phyloP scores from a whole-genome alignment of 2,113 vertebrate species.

The Rissa tridactyla region DNA sequence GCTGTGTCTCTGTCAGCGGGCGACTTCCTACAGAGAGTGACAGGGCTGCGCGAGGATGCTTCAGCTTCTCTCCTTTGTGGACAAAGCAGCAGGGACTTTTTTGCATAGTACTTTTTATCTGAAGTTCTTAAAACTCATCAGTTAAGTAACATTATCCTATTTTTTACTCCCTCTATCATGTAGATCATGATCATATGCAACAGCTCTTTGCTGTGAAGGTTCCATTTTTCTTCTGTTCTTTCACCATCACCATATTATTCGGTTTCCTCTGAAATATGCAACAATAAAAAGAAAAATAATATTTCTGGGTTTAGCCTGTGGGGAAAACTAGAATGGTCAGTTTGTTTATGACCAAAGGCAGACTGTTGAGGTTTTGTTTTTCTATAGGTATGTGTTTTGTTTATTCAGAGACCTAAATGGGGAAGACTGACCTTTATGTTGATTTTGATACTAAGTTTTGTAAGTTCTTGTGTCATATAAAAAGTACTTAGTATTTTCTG shows the following conservation, averaged over 20 bases:
- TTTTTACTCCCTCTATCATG: background rate
- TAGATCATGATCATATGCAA: background rate
- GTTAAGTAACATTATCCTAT: background rate
- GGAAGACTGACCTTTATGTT: background rate
- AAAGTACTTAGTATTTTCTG: background rate
- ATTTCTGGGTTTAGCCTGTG: background rate
- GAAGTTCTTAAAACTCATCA: background rate
- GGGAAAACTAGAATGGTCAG: background rate
- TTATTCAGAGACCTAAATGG: background rate
- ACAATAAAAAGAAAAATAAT: background rate
- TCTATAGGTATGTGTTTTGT: background rate
- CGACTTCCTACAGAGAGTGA: background rate
- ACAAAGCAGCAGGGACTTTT: background rate
- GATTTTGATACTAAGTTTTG: background rate
- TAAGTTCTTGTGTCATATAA: background rate
- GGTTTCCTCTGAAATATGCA: background rate
- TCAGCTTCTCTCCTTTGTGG: background rate
- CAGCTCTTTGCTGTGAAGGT: background rate
- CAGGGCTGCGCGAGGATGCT: background rate
- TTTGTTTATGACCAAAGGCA: background rate
- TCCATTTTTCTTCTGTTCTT: background rate
- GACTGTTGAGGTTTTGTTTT: background rate
- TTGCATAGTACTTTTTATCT: background rate
- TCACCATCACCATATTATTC: background rate
- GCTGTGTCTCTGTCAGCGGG: background rate